A percentile compares a stretch with the other conserved stretches of the same genome.
Conservation (phyloP, 2,113 vertebrate species). For the Cryptoleucopteryx plumbea region DNA sequence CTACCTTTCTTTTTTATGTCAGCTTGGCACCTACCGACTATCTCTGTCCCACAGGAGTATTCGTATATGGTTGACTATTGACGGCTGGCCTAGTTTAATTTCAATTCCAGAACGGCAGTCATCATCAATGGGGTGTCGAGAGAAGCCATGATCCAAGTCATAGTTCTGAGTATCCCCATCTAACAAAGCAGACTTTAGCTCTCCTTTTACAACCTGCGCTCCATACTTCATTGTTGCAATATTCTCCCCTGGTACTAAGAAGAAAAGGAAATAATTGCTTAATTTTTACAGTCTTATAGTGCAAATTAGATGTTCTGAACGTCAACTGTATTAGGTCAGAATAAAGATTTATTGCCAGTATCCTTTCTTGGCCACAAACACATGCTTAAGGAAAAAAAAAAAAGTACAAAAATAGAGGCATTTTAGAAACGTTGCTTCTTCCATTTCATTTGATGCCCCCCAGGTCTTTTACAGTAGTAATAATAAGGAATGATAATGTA, state of each 20-base stretch:
- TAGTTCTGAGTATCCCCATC: slow-evolving; percentile 99
- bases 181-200: slow-evolving; percentile 93
- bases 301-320: neutral
- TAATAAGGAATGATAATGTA: neutral
- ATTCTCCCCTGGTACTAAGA: slow-evolving; percentile 93
- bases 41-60: slow-evolving; percentile 96
- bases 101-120: slow-evolving; percentile 92
- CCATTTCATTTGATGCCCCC: neutral
- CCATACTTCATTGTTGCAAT: slow-evolving; percentile 98
- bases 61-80: slow-evolving; percentile 94
- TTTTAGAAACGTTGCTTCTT: neutral
- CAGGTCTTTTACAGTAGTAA: neutral
- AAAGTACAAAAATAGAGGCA: neutral
- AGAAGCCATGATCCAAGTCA: slow-evolving; percentile 98
- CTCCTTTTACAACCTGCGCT: slow-evolving; percentile 94
- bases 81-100: slow-evolving; percentile 92
- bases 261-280: neutral
- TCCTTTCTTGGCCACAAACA: neutral
- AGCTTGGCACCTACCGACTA: slow-evolving; percentile 79
- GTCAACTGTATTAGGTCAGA: neutral
- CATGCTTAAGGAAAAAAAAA: neutral
- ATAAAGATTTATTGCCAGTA: neutral
- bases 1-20: neutral
- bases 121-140: slow-evolving; percentile 93
- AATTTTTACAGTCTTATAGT: neutral